Percentiles rank a stretch among this genome's conserved stretches.
Conservation (phyloP, 2,888 invertebrate genomes). For the Cremastinae sp. region DNA sequence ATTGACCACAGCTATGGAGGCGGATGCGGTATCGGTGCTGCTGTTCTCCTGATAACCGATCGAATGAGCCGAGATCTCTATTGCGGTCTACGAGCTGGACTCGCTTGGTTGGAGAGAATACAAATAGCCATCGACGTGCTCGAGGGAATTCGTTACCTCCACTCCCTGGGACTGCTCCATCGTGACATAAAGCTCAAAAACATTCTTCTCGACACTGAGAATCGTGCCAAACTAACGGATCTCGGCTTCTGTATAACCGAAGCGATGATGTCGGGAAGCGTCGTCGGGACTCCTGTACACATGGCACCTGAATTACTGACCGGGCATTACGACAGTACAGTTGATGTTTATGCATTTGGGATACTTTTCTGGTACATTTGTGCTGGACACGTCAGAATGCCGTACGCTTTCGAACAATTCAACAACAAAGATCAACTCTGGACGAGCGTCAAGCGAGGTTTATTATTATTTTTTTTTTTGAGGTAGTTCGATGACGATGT, state of each 20-base stretch:
- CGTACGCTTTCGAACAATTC: conserved; percentile 90
- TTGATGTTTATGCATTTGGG: conserved; percentile 95
- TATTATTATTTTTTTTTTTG: conserved; percentile 9
- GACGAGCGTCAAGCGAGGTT: conserved; percentile 91
- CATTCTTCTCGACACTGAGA: conserved; percentile 87
- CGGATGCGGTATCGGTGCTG: conserved; percentile 82
- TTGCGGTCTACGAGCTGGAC: conserved; percentile 86
- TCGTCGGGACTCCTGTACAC: conserved; percentile 94
- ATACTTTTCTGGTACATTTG: conserved; percentile 95
- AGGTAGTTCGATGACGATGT: background rate
- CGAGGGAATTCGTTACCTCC: conserved; percentile 93
- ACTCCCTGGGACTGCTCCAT: conserved; percentile 93
- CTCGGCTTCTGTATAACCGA: conserved; percentile 95
- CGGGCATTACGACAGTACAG: conserved; percentile 90
- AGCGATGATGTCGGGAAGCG: conserved; percentile 94
- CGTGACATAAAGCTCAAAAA: conserved; percentile 95
- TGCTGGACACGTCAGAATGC: conserved; percentile 89
- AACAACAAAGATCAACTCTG: conserved; percentile 93
- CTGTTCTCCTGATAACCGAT: conserved; percentile 91
- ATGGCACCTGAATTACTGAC: conserved; percentile 94
- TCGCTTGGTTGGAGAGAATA: conserved; percentile 84
- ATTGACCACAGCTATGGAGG: conserved; percentile 90
- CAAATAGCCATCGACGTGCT: conserved; percentile 91
- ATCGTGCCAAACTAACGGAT: conserved; percentile 91
- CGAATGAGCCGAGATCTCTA: conserved; percentile 89